phyloP scores from a whole-genome alignment of 2,797 vertebrate genomes.

The Apogon talboti region DNA sequence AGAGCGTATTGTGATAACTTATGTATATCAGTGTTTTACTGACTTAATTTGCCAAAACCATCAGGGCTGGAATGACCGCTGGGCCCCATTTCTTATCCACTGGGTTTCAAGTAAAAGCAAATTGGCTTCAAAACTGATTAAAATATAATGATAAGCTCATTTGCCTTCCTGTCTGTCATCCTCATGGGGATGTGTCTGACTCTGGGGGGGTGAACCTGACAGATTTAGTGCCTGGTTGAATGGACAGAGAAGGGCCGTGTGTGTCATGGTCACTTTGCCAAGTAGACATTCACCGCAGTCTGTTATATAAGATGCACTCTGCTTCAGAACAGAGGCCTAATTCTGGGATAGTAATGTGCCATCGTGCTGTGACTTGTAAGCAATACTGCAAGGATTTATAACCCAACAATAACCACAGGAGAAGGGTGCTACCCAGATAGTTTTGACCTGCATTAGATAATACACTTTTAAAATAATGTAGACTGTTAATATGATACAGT shows the following conservation, averaged over 20 bases:
- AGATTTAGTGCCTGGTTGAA: conserved; percentile 30
- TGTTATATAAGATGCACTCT: conserved; percentile 27
- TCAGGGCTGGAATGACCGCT: conserved; percentile 1
- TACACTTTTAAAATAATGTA: conserved; percentile 24
- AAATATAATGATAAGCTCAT: conserved; percentile 52
- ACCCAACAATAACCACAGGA: conserved; percentile 11
- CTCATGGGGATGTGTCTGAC: conserved; percentile 25
- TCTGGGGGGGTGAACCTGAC: conserved; percentile 16
- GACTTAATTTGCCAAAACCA: conserved; percentile 16
- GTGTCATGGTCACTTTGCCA: conserved; percentile 27
- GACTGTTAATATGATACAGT: conserved; percentile 8
- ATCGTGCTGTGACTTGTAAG: conserved; percentile 6
- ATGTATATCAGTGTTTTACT: conserved; percentile 12
- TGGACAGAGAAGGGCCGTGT: conserved; percentile 18
- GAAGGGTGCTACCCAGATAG: conserved; percentile 29
- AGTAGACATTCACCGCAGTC: background rate
- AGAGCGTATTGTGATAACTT: background rate
- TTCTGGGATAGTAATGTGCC: background rate
- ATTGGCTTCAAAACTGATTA: conserved; percentile 49
- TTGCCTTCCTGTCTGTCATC: conserved; percentile 37
- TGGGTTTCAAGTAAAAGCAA: conserved; percentile 14
- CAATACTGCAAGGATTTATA: conserved; percentile 4
- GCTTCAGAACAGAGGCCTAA: conserved; percentile 13
- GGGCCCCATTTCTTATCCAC: conserved; percentile 8
- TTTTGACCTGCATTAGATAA: conserved; percentile 12